Evolutionary conservation across 1,140 invertebrate genomes (phyloP).

Genomic region (Ooceraea biroi): DNA sequence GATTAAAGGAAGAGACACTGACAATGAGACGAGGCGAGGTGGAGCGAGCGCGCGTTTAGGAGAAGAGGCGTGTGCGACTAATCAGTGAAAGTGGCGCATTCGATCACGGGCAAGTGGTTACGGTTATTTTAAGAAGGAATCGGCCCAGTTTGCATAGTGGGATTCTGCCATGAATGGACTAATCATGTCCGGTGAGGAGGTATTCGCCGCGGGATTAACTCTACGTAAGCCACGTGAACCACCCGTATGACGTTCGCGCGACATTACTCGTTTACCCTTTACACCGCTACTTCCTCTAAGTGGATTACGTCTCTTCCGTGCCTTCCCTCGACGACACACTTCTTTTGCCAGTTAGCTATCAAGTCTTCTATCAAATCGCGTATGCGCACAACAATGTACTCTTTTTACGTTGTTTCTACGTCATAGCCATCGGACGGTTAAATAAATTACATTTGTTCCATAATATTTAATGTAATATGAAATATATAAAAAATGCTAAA

Average conservation of each 20-base stretch:
- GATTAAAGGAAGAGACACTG: not conserved
- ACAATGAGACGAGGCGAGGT: not conserved
- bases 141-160: slow-evolving; percentile 48
- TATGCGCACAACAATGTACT: not conserved
- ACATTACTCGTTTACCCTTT: slow-evolving; percentile 63
- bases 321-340: slow-evolving; percentile 57
- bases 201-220: slow-evolving; percentile 19
- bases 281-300: slow-evolving; percentile 46
- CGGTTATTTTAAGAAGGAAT: slow-evolving; percentile 64
- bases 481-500: too few relatives aligned
- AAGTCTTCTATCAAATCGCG: slow-evolving; percentile 10
- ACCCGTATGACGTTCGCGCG: slow-evolving; percentile 62
- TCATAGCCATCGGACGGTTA: too few relatives aligned
- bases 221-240: slow-evolving; percentile 25
- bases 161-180: slow-evolving; percentile 38
- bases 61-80: slow-evolving; percentile 71
- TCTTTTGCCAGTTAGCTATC: slow-evolving; percentile 5
- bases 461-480: too few relatives aligned
- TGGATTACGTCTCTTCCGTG: slow-evolving; percentile 75
- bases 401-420: not conserved
- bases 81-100: slow-evolving; percentile 80
- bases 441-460: not conserved
- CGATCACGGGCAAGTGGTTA: slow-evolving; percentile 64
- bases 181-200: slow-evolving; percentile 27
- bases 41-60: slow-evolving; percentile 49